phyloP scores from a whole-genome alignment of 2,888 invertebrate species.

The Diloba caeruleocephala region DNA sequence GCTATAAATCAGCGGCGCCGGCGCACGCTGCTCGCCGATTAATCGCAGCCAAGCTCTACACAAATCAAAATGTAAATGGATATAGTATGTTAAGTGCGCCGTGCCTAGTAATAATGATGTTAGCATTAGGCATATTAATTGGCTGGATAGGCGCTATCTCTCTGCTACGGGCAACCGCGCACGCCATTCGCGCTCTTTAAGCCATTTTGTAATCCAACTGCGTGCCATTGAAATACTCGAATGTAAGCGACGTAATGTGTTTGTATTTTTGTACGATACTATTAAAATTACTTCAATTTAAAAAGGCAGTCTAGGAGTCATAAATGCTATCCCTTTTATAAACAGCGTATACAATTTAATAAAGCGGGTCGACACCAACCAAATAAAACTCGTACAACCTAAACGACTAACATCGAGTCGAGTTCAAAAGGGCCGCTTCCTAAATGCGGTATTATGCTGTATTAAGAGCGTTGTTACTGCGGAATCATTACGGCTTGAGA shows the following conservation, averaged over 20 bases:
- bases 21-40: slow-evolving; percentile 82
- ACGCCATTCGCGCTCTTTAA: slow-evolving; percentile 67
- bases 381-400: slow-evolving; percentile 69
- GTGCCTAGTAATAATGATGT: slow-evolving; percentile 88
- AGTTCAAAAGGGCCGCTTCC: slow-evolving; percentile 84
- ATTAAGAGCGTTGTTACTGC: slow-evolving; percentile 82
- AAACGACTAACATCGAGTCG: slow-evolving; percentile 67
- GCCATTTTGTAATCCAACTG: slow-evolving; percentile 59
- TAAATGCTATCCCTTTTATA: slow-evolving; percentile 62
- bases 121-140: slow-evolving; percentile 89
- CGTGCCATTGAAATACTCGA: slow-evolving; percentile 18
- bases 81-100: slow-evolving; percentile 88
- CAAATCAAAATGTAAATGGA: slow-evolving; percentile 89
- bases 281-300: slow-evolving; percentile 24
- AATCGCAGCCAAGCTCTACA: slow-evolving; percentile 84
- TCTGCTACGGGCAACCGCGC: slow-evolving; percentile 71
- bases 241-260: slow-evolving; percentile 13
- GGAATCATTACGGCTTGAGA: slow-evolving; percentile 83
- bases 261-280: slow-evolving; percentile 27
- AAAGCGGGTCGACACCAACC: slow-evolving; percentile 69
- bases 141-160: slow-evolving; percentile 85
- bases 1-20: slow-evolving; percentile 81
- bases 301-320: slow-evolving; percentile 48
- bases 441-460: slow-evolving; percentile 84
- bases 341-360: slow-evolving; percentile 70